Conservation (phyloP, 2,113 vertebrate genomes). For the Anthoscopus minutus region DNA sequence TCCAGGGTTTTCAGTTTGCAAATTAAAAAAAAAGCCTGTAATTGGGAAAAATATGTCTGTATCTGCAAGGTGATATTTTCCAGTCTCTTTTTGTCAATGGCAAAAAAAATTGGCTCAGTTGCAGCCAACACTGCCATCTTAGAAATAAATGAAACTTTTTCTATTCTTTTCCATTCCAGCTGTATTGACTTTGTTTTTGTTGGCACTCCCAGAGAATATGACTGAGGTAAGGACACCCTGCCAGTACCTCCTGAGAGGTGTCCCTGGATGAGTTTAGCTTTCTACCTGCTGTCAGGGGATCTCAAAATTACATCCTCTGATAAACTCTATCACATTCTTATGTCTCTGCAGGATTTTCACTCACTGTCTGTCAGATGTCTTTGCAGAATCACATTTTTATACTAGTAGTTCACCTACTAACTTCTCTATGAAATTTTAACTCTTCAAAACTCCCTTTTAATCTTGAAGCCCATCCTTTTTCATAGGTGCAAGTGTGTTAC, state of each 20-base stretch:
- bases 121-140: not conserved
- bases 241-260: not conserved
- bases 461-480: not conserved
- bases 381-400: not conserved
- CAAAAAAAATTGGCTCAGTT: not conserved
- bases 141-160: not conserved
- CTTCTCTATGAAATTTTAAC: not conserved
- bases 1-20: not conserved
- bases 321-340: not conserved
- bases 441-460: not conserved
- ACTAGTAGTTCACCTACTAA: not conserved
- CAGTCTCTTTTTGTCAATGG: not conserved
- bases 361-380: fast-evolving
- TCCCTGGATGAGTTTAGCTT: not conserved
- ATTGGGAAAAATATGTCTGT: not conserved
- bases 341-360: not conserved
- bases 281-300: not conserved
- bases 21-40: not conserved
- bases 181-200: not conserved
- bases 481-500: not conserved
- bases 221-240: not conserved
- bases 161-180: not conserved
- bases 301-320: not conserved
- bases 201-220: not conserved
- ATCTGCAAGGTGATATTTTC: not conserved